These are phyloP conservation scores for Caerostris extrusa DNA, from an alignment of 1,140 invertebrate genomes.

Conservation along the genomic window DNA sequence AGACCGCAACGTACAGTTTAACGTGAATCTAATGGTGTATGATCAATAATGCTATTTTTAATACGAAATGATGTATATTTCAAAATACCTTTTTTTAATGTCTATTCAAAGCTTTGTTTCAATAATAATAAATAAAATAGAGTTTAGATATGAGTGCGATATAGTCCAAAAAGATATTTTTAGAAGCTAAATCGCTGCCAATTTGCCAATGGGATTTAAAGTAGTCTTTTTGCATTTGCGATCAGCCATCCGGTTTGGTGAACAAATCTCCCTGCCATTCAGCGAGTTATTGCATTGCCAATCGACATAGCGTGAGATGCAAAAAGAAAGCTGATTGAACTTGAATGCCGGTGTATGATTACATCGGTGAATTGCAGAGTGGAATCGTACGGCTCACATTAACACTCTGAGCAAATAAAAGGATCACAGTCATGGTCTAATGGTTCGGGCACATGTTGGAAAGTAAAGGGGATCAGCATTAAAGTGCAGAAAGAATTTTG, in stretches of 20 bases:
- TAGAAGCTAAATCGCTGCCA: not conserved
- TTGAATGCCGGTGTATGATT: conserved; percentile 1
- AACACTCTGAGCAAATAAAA: conserved; percentile 23
- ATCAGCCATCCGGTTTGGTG: conserved; percentile 14
- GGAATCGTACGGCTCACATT: not conserved
- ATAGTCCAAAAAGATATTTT: not conserved
- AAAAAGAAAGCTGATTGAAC: conserved; percentile 5
- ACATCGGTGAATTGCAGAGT: not conserved
- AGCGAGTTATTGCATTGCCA: not conserved
- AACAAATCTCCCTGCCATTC: conserved; percentile 18
- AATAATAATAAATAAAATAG: too few relatives aligned
- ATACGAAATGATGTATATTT: too few relatives aligned
- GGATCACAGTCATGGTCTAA: not conserved
- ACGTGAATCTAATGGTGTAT: too few relatives aligned
- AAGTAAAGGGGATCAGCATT: not conserved
- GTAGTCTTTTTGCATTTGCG: not conserved
- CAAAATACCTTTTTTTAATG: too few relatives aligned
- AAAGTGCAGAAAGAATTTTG: conserved; percentile 11
- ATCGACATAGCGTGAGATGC: not conserved
- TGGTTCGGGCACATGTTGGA: conserved; percentile 5
- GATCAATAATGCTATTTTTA: too few relatives aligned
- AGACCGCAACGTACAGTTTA: too few relatives aligned
- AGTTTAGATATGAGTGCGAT: too few relatives aligned
- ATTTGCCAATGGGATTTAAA: not conserved
- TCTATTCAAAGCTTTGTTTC: too few relatives aligned